Conservation (phyloP, 2,113 vertebrate genomes). For the Dicerorhinus sumatrensis region DNA sequence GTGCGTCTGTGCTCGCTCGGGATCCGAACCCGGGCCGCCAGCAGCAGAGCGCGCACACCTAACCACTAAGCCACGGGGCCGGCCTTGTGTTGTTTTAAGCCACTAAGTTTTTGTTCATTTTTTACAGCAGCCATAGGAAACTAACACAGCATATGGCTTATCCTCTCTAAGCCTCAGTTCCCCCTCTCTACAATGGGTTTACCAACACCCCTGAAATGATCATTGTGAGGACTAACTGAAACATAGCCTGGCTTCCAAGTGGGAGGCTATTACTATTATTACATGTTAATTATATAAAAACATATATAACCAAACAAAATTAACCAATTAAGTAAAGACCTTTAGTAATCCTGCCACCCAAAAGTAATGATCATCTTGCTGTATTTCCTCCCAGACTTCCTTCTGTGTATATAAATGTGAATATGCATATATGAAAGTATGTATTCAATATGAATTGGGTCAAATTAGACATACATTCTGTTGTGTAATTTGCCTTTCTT, state of each 20-base stretch:
- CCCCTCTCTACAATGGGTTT: not conserved
- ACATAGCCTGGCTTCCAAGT: not conserved
- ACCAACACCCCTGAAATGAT: not conserved
- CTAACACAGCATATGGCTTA: not conserved
- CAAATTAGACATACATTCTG: not conserved
- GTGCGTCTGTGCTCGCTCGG: too few species aligned
- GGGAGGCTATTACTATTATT: not conserved
- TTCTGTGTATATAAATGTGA: not conserved
- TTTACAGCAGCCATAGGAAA: not conserved
- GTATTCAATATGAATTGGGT: not conserved
- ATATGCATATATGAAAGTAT: not conserved
- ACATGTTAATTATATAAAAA: not conserved
- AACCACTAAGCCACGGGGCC: too few species aligned
- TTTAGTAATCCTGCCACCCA: not conserved
- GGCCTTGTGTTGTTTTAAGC: not conserved
- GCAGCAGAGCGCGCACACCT: too few species aligned
- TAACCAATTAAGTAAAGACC: not conserved
- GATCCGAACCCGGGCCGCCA: too few species aligned
- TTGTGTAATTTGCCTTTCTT: not conserved
- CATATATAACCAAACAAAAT: not conserved
- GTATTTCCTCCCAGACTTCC: not conserved
- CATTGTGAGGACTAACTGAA: not conserved
- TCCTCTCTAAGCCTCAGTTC: not conserved
- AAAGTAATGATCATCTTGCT: not conserved
- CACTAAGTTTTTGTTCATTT: not conserved